Evolutionary conservation across 2,797 vertebrate genomes (phyloP).

Genomic region (Sphenodon punctatus): DNA sequence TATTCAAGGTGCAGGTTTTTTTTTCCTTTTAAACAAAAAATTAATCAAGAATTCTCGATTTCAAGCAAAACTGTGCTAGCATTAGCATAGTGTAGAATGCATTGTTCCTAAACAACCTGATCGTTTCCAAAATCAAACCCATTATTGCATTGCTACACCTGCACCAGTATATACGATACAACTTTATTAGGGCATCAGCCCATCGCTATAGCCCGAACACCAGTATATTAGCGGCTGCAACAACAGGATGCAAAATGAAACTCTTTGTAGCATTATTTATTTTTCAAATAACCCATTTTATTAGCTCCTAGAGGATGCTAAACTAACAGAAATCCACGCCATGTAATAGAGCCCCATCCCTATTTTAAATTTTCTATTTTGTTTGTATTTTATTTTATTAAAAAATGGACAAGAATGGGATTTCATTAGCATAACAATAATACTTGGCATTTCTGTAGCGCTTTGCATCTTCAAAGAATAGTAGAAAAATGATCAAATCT

Average conservation of each 20-base stretch:
- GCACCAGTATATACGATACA: no score
- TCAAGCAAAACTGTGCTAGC: neutral
- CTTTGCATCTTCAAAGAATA: neutral
- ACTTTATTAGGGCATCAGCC: no score
- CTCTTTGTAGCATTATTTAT: neutral
- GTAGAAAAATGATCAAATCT: rapidly evolving
- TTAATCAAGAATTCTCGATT: neutral
- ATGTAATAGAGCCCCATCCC: neutral
- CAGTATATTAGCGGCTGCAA: no score
- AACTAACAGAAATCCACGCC: neutral
- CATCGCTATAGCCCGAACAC: no score
- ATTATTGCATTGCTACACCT: no score
- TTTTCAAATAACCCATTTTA: neutral
- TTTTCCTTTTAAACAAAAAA: neutral
- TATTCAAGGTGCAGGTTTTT: neutral
- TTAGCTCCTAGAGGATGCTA: neutral
- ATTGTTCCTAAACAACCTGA: neutral
- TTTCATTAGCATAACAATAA: rapidly evolving
- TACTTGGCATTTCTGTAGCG: neutral
- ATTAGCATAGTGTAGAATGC: neutral
- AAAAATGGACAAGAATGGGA: neutral
- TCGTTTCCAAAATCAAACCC: no score
- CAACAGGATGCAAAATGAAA: neutral
- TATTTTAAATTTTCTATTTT: neutral
- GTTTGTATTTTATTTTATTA: neutral